Conservation (phyloP, 2,797 vertebrate genomes). For the Falco peregrinus region DNA sequence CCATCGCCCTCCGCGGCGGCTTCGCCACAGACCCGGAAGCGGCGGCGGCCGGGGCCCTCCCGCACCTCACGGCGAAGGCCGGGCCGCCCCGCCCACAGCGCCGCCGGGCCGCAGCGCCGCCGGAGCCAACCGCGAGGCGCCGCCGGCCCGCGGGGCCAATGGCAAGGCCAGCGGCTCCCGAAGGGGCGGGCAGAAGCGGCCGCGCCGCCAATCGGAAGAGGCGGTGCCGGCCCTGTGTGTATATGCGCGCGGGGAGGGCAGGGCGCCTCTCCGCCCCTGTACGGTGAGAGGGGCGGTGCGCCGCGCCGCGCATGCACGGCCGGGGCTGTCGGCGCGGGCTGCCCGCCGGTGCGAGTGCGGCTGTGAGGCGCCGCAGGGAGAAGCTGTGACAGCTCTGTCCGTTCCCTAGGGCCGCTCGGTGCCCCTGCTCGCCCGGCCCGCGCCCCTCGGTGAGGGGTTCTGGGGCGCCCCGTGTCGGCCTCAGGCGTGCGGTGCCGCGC, state of each 20-base stretch:
- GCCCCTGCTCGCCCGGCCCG: no score
- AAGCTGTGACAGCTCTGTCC: no score
- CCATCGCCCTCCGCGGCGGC: slow-evolving; percentile 8
- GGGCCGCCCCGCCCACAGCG: neutral
- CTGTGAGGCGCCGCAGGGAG: no score
- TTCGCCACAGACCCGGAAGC: slow-evolving; percentile 43
- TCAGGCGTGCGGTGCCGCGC: no score
- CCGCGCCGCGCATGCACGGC: neutral
- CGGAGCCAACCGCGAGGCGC: neutral
- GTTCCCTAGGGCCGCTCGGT: no score
- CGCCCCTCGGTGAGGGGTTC: no score
- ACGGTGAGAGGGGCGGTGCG: no score
- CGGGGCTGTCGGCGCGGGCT: no score
- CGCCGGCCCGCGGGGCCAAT: neutral
- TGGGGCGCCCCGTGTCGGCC: no score
- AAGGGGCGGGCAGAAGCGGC: neutral
- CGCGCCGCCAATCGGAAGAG: neutral
- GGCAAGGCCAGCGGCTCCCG: neutral
- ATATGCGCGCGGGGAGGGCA: neutral
- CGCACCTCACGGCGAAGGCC: neutral
- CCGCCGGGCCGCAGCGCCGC: neutral
- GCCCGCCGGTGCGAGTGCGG: no score
- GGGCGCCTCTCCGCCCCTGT: no score
- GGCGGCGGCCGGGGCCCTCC: neutral
- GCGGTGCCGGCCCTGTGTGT: neutral